Conservation (phyloP, 2,888 invertebrate genomes). For the Lasius platythorax region DNA sequence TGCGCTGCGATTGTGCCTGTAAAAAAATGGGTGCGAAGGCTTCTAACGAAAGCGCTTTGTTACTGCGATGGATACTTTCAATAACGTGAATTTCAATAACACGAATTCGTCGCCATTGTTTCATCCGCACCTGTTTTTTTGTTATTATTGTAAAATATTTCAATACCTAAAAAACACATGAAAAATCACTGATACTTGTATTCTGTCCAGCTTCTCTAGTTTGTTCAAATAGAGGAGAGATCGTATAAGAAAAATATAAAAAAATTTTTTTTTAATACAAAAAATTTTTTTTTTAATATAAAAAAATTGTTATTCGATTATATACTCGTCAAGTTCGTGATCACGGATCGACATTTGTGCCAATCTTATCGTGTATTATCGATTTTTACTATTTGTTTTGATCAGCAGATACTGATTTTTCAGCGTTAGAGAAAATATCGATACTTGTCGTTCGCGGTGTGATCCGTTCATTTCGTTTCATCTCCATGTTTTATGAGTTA, state of each 20-base stretch:
- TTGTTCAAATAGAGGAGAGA: not conserved
- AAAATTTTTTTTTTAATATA: not conserved
- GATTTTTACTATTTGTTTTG: not conserved
- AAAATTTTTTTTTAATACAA: not conserved
- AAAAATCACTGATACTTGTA: not conserved
- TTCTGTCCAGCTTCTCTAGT: not conserved
- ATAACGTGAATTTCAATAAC: not conserved
- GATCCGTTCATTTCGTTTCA: slow-evolving; percentile 20
- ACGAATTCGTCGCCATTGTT: slow-evolving; percentile 3
- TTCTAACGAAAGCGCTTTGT: slow-evolving; percentile 7
- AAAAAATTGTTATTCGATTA: not conserved
- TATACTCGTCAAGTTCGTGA: not conserved
- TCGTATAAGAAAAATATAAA: not conserved
- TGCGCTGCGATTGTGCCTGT: not conserved
- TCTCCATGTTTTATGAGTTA: slow-evolving; percentile 32
- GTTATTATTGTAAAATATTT: slow-evolving; percentile 5
- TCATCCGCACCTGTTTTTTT: not conserved
- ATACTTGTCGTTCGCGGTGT: not conserved
- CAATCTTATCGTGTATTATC: not conserved
- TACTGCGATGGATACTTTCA: not conserved
- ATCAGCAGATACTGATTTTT: not conserved
- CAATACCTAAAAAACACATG: not conserved
- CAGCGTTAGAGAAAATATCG: not conserved
- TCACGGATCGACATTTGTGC: not conserved
- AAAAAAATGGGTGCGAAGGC: not conserved